These are phyloP conservation scores for Sturnira hondurensis DNA, from an alignment of 2,113 vertebrate genomes.

Conservation along the genomic window DNA sequence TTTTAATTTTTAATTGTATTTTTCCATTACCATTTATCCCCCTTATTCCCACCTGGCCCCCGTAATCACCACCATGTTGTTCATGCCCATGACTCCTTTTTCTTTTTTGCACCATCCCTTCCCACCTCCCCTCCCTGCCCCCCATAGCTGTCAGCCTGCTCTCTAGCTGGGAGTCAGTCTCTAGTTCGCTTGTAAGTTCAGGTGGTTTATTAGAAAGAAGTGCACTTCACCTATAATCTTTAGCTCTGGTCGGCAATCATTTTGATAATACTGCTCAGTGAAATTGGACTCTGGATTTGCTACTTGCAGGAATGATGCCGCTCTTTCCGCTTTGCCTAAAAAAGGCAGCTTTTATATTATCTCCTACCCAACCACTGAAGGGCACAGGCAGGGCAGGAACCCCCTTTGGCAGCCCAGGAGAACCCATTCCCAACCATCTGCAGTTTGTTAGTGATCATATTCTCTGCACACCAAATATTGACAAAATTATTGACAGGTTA, in stretches of 20 bases:
- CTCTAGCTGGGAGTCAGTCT: no score
- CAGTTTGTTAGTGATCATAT: not conserved
- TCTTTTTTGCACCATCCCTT: no score
- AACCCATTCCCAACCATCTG: not conserved
- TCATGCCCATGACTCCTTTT: no score
- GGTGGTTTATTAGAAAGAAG: not conserved
- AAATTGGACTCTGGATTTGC: not conserved
- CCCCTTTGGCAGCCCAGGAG: not conserved
- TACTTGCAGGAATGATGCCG: accelerated
- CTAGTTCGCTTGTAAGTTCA: no score
- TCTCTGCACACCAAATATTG: not conserved
- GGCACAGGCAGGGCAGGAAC: not conserved
- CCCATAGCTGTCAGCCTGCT: no score
- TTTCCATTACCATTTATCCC: no score
- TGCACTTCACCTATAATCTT: not conserved
- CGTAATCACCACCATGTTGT: no score
- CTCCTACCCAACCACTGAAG: not conserved
- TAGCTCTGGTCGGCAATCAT: not conserved
- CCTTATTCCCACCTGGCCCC: no score
- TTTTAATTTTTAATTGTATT: no score
- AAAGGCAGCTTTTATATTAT: not conserved
- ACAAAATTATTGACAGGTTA: not conserved
- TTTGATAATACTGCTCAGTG: not conserved
- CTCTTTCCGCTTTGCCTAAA: not conserved
- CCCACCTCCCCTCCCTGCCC: no score